phyloP scores from a whole-genome alignment of 2,113 vertebrate species.

The Cynoglossus semilaevis region DNA sequence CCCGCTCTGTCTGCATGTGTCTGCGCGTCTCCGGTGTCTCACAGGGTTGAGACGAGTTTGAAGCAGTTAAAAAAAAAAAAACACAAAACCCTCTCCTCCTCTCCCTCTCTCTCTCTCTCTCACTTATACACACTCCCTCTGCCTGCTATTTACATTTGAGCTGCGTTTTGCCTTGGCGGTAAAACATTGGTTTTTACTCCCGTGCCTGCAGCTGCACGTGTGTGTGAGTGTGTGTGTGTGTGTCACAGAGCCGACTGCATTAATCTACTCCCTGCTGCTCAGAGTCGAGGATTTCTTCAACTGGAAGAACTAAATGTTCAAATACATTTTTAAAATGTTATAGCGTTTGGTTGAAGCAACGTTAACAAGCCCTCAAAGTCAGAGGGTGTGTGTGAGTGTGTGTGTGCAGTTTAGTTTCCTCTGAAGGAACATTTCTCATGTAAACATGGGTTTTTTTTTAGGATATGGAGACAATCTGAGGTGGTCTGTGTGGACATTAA shows the following conservation, averaged over 20 bases:
- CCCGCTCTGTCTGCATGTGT: slow-evolving; percentile 54
- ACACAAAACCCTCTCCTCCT: slow-evolving; percentile 36
- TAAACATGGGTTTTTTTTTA: no score
- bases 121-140: slow-evolving; percentile 42
- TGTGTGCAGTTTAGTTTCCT: background rate
- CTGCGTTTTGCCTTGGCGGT: slow-evolving; percentile 71
- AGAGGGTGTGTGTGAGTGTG: slow-evolving; percentile 24
- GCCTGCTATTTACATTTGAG: slow-evolving; percentile 78
- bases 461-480: no score
- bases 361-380: slow-evolving; percentile 67
- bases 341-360: slow-evolving; percentile 61
- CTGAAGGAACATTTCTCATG: no score
- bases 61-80: slow-evolving; percentile 72
- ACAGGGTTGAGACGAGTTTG: slow-evolving; percentile 72
- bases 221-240: slow-evolving; percentile 1
- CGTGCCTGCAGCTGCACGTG: slow-evolving; percentile 46
- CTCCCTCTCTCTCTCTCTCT: slow-evolving; percentile 41
- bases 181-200: slow-evolving; percentile 71
- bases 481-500: no score
- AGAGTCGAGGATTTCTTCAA: slow-evolving; percentile 49
- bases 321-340: slow-evolving; percentile 68
- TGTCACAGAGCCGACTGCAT: slow-evolving; percentile 61
- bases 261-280: slow-evolving; percentile 53
- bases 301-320: slow-evolving; percentile 72
- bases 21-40: slow-evolving; percentile 69